phyloP scores from a whole-genome alignment of 2,113 vertebrate genomes.

The Scopus umbretta region DNA sequence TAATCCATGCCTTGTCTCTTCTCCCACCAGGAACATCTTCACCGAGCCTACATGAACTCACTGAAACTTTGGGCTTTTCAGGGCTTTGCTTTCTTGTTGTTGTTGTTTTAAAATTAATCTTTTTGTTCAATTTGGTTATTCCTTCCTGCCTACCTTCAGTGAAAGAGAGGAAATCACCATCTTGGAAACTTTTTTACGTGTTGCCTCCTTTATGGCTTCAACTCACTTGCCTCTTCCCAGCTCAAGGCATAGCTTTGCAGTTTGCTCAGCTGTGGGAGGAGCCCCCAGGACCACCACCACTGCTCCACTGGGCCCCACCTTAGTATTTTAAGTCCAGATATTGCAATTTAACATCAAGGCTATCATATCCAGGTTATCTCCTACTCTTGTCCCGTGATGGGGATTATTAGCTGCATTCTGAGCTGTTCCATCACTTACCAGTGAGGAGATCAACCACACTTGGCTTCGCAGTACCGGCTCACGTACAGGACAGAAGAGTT shows the following conservation, averaged over 20 bases:
- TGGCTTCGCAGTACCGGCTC: neutral
- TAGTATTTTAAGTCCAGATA: neutral
- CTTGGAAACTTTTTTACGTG: neutral
- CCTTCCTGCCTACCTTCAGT: neutral
- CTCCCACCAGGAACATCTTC: neutral
- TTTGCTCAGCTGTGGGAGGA: neutral
- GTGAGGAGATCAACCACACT: accelerated
- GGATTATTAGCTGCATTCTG: neutral
- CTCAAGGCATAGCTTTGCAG: too few species aligned
- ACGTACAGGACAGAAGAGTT: accelerated
- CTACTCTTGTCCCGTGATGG: neutral
- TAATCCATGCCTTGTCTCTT: neutral
- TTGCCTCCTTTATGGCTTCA: neutral
- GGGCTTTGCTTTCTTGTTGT: too few species aligned
- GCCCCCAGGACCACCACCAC: neutral
- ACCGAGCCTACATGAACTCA: neutral
- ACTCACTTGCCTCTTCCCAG: neutral
- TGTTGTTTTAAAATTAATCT: neutral
- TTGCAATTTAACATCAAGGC: neutral
- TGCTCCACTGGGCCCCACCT: neutral
- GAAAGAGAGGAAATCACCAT: neutral
- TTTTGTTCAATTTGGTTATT: neutral
- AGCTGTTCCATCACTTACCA: neutral
- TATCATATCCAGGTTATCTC: neutral
- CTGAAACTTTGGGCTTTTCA: too few species aligned